phyloP scores from a whole-genome alignment of 2,888 invertebrate genomes.

The Orthonychiurus folsomi region DNA sequence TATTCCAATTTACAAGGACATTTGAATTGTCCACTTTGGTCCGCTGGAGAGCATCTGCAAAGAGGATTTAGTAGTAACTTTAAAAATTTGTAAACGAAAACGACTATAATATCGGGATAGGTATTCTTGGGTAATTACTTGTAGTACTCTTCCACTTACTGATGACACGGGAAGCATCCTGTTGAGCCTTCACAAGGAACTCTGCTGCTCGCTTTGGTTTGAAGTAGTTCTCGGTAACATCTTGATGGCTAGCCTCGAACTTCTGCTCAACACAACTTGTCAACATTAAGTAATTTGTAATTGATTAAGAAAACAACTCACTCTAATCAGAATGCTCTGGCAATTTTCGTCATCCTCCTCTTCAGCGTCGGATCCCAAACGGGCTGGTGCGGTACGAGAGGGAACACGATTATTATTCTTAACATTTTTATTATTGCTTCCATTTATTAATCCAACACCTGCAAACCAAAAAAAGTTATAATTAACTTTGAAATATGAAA shows the following conservation, averaged over 20 bases:
- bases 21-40: conserved; percentile 20
- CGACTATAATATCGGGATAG: background rate
- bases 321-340: conserved; percentile 34
- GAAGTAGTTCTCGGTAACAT: conserved; percentile 64
- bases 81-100: background rate
- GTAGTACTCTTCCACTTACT: conserved; percentile 50
- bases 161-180: conserved; percentile 50
- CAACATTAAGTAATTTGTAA: background rate
- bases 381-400: conserved; percentile 38
- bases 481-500: background rate
- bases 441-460: background rate
- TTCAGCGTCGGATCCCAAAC: conserved; percentile 29
- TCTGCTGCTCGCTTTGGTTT: conserved; percentile 57
- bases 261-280: conserved; percentile 44
- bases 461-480: background rate
- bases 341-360: conserved; percentile 33
- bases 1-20: conserved; percentile 32
- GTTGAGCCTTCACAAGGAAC: conserved; percentile 52
- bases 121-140: background rate
- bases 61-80: background rate
- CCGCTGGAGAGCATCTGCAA: conserved; percentile 30
- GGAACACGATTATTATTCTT: conserved; percentile 32
- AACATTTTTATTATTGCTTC: conserved; percentile 16
- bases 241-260: conserved; percentile 50
- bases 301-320: conserved; percentile 9